Evolutionary conservation across 2,888 invertebrate species (phyloP), one percentile per base, ranked within the genome.

Genomic region (Blomia tropicalis): DNA sequence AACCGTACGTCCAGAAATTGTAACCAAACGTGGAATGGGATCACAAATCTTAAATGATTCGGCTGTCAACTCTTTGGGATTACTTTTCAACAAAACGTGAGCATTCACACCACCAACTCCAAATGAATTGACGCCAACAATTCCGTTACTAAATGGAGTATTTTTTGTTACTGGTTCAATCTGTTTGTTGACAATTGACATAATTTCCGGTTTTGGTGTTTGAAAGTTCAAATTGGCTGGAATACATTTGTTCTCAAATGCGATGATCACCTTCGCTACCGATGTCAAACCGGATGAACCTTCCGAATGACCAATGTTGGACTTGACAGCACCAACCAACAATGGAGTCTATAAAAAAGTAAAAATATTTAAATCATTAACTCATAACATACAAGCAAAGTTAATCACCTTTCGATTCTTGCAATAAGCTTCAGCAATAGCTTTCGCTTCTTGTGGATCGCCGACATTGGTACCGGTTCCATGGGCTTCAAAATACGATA

Each of bases 231-330:
- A 77, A 76, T 98, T 98, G 23, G 79, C 83, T 1, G 96, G 96
- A 68, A 98, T 85, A 32, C 83, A 74, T 31, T 89, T 87, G 61
- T 80, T 75, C 76, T 96, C 91, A 87, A 96, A 92, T 22, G 93
- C 87, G 64, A 96, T 82, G 22, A 96, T 74, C 61, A 91, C 80
- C 75, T 95, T 95, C 14, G 89, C 88, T 67, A 95, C 77, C 1
- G 91, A 85, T 71, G 90, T 88, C 27, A 95, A 77, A 30, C 91
- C 92, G 30, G 68, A 68, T n/a, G 68, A 59, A 7, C 68, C 88
- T 76, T 98, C 96, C 3, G 93, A 84, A 73, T 98, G 96, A 1
- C 96, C 96, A 91, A 96, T 93, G 76, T 96, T 98, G 27, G 92
- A 92, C 74, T 98, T 98, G 0, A 95, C 88, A 0, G 95, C 93